Evolutionary conservation across 2,888 invertebrate genomes (phyloP), one percentile per base, ranked within the genome.

Genomic region (Microctonus brassicae): DNA sequence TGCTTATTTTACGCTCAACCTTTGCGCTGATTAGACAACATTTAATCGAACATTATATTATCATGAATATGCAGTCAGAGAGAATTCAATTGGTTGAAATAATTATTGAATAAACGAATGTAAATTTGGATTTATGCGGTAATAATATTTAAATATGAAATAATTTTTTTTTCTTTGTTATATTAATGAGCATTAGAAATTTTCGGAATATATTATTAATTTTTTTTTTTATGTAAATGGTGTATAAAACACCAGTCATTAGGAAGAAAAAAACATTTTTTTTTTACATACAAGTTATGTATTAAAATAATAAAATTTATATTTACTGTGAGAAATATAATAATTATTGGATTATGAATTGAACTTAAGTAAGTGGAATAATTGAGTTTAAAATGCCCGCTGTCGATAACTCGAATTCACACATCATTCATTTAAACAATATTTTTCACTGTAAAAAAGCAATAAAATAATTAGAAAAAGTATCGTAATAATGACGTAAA

Each of bases 1-100:
- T 33, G 58, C n/a, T 55, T 55, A 55, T 22, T 69, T 20, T 47
- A 7, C n/a, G 17, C 1, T 17, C 17, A 70, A 69, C 55, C 73
- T 68, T 74, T 64, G 66, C 17, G 29, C 65, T 75, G 70, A 71
- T 78, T 76, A 67, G 70, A 62, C 55, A 66, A 69, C 73, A 69
- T 39, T 76, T 47, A 74, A 74, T 79, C 78, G 74, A 61, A 70
- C 63, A 63, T 34, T 42, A 63, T 77, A 78, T 76, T 77, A 78
- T 78, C 69, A 34, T 24, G 33, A 73, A 74, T 73, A 74, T 69
- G 65, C 29, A 24, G 29, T 42, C 34, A 60, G 52, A 47, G 34
- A 7, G 63, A 58, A 24, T 62, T 13, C 2, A 3, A 26, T 11
- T 11, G 9, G 24, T 34, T 34, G 26, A 69, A 39, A 61, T 52